A percentile compares a stretch with the other conserved stretches of the same genome.
Conservation (phyloP, 2,888 invertebrate species). For the Mimumesa dahlbomi region DNA sequence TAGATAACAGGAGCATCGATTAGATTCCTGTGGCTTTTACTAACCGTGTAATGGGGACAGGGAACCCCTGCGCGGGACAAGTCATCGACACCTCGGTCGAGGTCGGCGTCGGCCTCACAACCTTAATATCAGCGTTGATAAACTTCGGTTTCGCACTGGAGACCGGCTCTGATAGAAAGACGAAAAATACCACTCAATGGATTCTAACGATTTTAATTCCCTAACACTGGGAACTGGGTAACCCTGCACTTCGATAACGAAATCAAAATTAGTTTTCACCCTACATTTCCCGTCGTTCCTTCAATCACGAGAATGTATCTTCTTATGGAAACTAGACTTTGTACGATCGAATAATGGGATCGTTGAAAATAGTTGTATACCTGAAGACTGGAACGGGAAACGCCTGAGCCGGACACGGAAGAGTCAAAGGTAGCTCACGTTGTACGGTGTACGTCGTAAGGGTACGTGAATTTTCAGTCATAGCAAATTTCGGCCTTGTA, state of each 20-base stretch:
- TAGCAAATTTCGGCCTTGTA: conserved; percentile 77
- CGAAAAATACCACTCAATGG: too few species aligned
- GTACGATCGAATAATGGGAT: too few species aligned
- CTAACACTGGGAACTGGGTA: conserved; percentile 52
- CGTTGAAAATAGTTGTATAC: too few species aligned
- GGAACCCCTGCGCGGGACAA: conserved; percentile 83
- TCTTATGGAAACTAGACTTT: neutral
- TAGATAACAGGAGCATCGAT: conserved; percentile 34
- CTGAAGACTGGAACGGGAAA: conserved; percentile 80
- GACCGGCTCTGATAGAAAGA: conserved; percentile 87
- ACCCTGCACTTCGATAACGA: conserved; percentile 18
- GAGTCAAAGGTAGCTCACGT: conserved; percentile 80
- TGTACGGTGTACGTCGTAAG: conserved; percentile 69
- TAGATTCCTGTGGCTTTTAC: conserved; percentile 58
- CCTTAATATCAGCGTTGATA: conserved; percentile 82
- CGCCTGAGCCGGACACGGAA: conserved; percentile 89
- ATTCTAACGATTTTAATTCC: neutral
- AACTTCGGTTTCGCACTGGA: conserved; percentile 87
- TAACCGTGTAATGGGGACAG: conserved; percentile 79
- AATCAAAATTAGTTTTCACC: too few species aligned
- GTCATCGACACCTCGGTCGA: conserved; percentile 78
- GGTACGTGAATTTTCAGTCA: conserved; percentile 78
- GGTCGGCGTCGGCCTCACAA: conserved; percentile 72
- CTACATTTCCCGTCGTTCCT: too few species aligned
- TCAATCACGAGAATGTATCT: neutral